Conservation (phyloP, 2,797 vertebrate species). For the Poliocrania exsul region DNA sequence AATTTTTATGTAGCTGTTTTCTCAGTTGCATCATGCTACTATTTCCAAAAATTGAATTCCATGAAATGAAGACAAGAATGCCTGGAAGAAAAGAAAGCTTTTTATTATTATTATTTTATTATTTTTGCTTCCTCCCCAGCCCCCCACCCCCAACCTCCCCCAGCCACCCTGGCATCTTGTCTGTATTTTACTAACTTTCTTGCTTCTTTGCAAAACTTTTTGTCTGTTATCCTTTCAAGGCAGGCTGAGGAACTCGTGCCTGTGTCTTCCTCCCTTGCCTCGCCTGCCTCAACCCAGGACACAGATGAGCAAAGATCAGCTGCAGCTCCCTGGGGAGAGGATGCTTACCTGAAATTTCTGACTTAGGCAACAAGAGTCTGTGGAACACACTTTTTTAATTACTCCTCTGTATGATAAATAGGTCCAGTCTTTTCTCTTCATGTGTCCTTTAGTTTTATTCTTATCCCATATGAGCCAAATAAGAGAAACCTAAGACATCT, state of each 20-base stretch:
- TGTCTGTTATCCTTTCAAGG: background rate
- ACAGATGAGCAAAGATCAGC: background rate
- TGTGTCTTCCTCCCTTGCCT: background rate
- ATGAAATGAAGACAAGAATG: background rate
- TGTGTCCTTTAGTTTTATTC: background rate
- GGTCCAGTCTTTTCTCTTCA: background rate
- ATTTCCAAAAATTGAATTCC: background rate
- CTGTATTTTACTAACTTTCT: background rate
- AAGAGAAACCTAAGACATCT: background rate
- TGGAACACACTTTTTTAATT: background rate
- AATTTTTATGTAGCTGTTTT: background rate
- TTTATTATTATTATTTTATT: too few relatives aligned
- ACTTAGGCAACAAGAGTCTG: fast-evolving
- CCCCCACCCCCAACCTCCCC: too few relatives aligned
- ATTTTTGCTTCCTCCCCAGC: too few relatives aligned
- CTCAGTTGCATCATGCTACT: background rate
- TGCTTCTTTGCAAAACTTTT: background rate
- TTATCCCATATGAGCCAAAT: background rate
- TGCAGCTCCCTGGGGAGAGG: background rate
- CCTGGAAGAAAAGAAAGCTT: background rate
- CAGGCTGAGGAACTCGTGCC: background rate
- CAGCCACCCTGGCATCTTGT: background rate
- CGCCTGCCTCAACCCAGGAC: background rate
- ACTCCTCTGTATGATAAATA: background rate
- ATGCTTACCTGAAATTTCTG: background rate